Evolutionary conservation across 2,888 invertebrate genomes (phyloP).

Genomic region (Thymelicus acteon): DNA sequence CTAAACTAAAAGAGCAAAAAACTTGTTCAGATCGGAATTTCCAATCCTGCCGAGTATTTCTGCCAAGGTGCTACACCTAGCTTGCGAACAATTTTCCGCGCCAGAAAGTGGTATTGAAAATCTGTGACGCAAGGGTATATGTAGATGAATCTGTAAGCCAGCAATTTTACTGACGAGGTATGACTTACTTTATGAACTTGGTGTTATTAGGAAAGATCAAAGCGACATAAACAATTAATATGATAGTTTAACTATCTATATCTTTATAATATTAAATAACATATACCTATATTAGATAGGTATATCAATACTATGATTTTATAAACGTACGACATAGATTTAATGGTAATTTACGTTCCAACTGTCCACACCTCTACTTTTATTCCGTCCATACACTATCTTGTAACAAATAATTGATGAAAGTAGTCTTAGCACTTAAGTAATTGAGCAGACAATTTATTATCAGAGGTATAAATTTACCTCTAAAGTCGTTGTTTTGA

Average conservation of each 20-base stretch:
- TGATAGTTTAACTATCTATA: too few species aligned
- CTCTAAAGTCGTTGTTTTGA: constrained; percentile 23
- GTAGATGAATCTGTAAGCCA: constrained; percentile 8
- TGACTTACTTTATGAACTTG: constrained; percentile 10
- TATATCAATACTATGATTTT: too few species aligned
- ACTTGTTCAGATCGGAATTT: background rate
- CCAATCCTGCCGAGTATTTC: constrained; percentile 18
- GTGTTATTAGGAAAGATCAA: background rate
- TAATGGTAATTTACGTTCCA: too few species aligned
- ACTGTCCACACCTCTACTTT: background rate
- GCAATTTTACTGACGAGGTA: background rate
- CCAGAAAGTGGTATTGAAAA: constrained; percentile 10
- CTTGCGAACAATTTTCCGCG: constrained; percentile 6
- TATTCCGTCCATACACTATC: constrained; percentile 6
- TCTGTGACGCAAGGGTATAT: constrained; percentile 11
- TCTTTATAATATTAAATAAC: too few species aligned
- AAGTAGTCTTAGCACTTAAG: constrained; percentile 33
- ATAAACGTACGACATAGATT: too few species aligned
- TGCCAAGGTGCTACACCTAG: constrained; percentile 15
- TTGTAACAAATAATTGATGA: constrained; percentile 32
- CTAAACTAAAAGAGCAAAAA: constrained; percentile 2
- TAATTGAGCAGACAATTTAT: constrained; percentile 32
- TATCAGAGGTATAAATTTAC: constrained; percentile 31
- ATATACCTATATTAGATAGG: too few species aligned
- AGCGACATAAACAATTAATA: background rate